Conservation (phyloP, 2,888 invertebrate species). For the Alitta virens region DNA sequence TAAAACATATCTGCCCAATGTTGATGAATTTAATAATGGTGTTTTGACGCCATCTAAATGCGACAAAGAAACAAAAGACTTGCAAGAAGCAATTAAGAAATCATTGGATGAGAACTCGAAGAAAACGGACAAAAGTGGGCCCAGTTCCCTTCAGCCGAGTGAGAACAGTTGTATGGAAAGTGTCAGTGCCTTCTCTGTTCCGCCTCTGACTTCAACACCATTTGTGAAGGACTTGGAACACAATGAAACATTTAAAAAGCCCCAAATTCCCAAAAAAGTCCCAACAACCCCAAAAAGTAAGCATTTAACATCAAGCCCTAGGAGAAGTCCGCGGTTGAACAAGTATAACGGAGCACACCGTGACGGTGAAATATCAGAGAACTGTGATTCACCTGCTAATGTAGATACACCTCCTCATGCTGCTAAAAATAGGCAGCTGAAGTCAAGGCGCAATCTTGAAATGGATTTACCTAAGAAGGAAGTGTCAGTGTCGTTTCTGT, state of each 20-base stretch:
- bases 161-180: not conserved
- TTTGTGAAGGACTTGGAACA: not conserved
- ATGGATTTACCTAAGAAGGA: not conserved
- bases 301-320: not conserved
- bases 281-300: slow-evolving; percentile 7
- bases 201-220: slow-evolving; percentile 7
- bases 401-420: not conserved
- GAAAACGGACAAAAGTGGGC: not conserved
- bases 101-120: slow-evolving; percentile 2
- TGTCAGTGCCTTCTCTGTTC: not conserved
- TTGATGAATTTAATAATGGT: not conserved
- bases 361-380: too few relatives aligned
- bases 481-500: not conserved
- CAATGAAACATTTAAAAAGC: slow-evolving; percentile 4
- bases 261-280: not conserved
- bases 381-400: not conserved
- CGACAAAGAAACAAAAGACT: slow-evolving; percentile 5
- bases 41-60: not conserved
- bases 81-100: slow-evolving; percentile 4
- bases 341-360: not conserved
- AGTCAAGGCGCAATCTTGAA: not conserved
- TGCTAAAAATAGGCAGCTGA: not conserved
- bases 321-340: not conserved
- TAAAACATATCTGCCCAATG: not conserved
- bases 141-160: not conserved